These are phyloP conservation scores for Paralichthys olivaceus DNA, from an alignment of 2,113 vertebrate genomes.

Conservation along the genomic window DNA sequence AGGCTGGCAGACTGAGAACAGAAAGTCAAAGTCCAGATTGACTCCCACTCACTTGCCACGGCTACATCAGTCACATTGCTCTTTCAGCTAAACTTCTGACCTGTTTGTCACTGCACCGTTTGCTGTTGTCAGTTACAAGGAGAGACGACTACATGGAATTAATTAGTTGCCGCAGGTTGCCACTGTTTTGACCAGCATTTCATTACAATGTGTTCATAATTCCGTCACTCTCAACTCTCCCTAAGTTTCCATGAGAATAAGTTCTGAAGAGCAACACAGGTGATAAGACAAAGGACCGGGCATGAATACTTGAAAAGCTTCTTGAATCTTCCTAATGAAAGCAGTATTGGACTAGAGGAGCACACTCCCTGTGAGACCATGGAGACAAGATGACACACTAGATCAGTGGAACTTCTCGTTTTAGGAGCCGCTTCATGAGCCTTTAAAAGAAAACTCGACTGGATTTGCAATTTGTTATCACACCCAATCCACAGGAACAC, in stretches of 20 bases:
- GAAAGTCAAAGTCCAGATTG: conserved; percentile 68
- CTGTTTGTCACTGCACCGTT: conserved; percentile 46
- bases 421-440: conserved; percentile 40
- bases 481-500: neutral
- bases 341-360: conserved; percentile 7
- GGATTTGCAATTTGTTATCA: conserved; percentile 24
- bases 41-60: conserved; percentile 79
- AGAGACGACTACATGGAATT: conserved; percentile 24
- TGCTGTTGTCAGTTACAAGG: conserved; percentile 30
- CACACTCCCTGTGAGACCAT: conserved; percentile 54
- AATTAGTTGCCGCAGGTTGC: conserved; percentile 43
- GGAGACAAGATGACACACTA: conserved; percentile 46
- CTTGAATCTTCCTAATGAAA: conserved; percentile 29
- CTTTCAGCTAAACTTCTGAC: conserved; percentile 46
- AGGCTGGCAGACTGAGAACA: conserved; percentile 71
- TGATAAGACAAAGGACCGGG: conserved; percentile 18
- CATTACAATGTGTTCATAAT: conserved; percentile 26
- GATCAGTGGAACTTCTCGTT: conserved; percentile 44
- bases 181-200: conserved; percentile 19
- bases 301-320: conserved; percentile 17
- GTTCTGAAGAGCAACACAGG: conserved; percentile 3
- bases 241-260: conserved; percentile 17
- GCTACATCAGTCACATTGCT: conserved; percentile 65
- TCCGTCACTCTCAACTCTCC: conserved; percentile 18
- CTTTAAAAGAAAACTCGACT: conserved; percentile 50